Evolutionary conservation across 2,888 invertebrate genomes (phyloP).

Genomic region (Diadegma fenestrale): DNA sequence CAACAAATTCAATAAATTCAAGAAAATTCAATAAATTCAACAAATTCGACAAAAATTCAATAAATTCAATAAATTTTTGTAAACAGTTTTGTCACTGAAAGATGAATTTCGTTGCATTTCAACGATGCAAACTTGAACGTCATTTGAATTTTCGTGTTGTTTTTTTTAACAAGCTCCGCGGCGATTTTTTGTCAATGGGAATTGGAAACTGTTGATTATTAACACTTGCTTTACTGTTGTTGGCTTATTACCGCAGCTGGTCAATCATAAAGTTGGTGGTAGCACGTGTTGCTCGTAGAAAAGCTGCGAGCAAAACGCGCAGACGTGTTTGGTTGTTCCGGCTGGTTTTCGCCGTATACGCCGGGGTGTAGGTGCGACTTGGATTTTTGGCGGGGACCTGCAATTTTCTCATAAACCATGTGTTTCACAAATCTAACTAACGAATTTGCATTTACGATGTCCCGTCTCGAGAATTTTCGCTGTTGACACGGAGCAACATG

Average conservation of each 20-base stretch:
- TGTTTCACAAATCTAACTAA: constrained; percentile 58
- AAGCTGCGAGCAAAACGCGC: constrained; percentile 17
- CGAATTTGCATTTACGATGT: constrained; percentile 74
- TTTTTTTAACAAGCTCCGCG: background rate
- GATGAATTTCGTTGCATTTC: no score
- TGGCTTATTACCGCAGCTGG: constrained; percentile 34
- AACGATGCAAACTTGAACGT: no score
- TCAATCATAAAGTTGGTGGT: constrained; percentile 49
- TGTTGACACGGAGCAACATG: constrained; percentile 68
- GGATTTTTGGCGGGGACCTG: constrained; percentile 58
- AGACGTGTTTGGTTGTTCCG: constrained; percentile 21
- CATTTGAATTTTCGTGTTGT: background rate
- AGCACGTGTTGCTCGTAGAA: constrained; percentile 29
- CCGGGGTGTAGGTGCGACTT: constrained; percentile 14
- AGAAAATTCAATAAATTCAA: no score
- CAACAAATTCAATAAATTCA: no score
- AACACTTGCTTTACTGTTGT: constrained; percentile 28
- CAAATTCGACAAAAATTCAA: no score
- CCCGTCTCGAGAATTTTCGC: constrained; percentile 47
- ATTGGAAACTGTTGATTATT: background rate
- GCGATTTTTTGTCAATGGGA: background rate
- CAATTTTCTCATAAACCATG: constrained; percentile 62
- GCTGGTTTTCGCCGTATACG: background rate
- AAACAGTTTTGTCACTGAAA: no score
- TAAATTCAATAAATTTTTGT: no score